Evolutionary conservation across 2,797 vertebrate species (phyloP).

Genomic region (Microctenopoma stevenorrisi): DNA sequence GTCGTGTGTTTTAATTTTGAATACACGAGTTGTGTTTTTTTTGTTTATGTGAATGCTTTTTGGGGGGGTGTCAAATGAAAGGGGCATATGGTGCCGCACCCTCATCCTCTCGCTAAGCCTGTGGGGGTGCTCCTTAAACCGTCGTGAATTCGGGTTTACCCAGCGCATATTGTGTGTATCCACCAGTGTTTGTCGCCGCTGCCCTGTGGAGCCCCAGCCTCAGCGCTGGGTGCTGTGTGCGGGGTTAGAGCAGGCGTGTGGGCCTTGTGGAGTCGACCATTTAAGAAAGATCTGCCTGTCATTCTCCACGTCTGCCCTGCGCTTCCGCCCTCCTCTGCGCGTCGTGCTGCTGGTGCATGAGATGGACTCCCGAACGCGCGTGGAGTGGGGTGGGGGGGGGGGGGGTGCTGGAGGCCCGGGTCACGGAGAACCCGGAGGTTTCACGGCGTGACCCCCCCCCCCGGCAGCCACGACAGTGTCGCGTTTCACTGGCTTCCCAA

Average conservation of each 20-base stretch:
- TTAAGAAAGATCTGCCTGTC: conserved; percentile 81
- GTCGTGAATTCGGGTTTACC: conserved; percentile 37
- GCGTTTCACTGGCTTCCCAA: background rate
- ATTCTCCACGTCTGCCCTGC: conserved; percentile 69
- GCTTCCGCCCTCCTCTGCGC: conserved; percentile 78
- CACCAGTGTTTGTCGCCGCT: background rate
- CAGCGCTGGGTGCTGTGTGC: conserved; percentile 29
- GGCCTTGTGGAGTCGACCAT: conserved; percentile 81
- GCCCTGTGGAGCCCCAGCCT: conserved; percentile 14
- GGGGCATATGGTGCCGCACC: conserved; percentile 56
- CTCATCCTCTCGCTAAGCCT: conserved; percentile 62
- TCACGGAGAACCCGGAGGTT: conserved; percentile 49
- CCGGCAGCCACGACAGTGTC: conserved; percentile 15
- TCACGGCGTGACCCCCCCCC: conserved; percentile 20
- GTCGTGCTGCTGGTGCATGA: conserved; percentile 75
- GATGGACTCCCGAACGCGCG: conserved; percentile 76
- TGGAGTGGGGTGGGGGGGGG: conserved; percentile 57
- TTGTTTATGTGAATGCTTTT: conserved; percentile 34
- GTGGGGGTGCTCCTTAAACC: conserved; percentile 45
- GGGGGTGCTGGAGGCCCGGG: conserved; percentile 64
- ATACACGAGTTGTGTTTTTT: conserved; percentile 7
- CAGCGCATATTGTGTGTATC: conserved; percentile 19
- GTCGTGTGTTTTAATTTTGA: conserved; percentile 2
- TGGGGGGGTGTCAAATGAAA: conserved; percentile 60
- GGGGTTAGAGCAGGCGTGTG: conserved; percentile 40